Evolutionary conservation across 1,140 invertebrate species (phyloP).

Genomic region (Cotesia typhae): DNA sequence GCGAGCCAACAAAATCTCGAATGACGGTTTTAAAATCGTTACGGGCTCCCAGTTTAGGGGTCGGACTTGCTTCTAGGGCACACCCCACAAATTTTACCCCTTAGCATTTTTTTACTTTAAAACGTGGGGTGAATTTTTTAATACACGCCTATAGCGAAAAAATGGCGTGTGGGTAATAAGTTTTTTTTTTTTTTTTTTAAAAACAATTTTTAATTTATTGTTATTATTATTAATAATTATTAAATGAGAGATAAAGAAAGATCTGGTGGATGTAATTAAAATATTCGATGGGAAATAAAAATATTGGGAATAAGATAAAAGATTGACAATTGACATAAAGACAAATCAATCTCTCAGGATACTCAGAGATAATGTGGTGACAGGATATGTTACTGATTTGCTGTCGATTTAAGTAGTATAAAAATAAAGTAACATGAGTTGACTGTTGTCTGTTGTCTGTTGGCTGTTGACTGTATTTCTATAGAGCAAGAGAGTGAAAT

Average conservation of each 20-base stretch:
- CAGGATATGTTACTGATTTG: conserved; percentile 14
- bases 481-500: too few species aligned
- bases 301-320: not conserved
- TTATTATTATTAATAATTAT: too few species aligned
- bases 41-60: too few species aligned
- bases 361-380: conserved; percentile 2
- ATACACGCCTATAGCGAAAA: conserved; percentile 7
- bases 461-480: too few species aligned
- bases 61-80: not conserved
- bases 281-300: not conserved
- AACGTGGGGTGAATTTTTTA: not conserved
- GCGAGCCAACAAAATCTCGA: too few species aligned
- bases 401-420: not conserved
- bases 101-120: not conserved
- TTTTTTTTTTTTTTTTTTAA: not conserved
- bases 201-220: too few species aligned
- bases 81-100: not conserved
- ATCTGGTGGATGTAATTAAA: too few species aligned
- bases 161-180: not conserved
- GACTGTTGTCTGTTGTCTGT: too few species aligned
- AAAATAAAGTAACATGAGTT: too few species aligned
- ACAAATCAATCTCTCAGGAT: conserved; percentile 7
- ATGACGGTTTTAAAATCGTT: too few species aligned
- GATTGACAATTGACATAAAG: not conserved
- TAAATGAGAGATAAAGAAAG: too few species aligned